Conservation (phyloP, 2,797 vertebrate species). For the Chrosomus eos region DNA sequence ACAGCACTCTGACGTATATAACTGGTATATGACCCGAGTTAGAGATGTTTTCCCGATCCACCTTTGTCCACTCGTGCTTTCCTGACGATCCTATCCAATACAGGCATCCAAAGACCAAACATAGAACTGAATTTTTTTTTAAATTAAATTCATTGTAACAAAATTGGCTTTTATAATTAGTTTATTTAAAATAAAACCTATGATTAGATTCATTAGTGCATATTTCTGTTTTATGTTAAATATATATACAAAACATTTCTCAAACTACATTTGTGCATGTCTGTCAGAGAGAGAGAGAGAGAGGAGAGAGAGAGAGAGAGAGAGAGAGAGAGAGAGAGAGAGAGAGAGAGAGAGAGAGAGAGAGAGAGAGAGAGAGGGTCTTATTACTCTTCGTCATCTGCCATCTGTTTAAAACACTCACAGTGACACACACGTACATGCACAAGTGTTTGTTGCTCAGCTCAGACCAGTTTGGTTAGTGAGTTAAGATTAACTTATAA, state of each 20-base stretch:
- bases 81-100: too few species aligned
- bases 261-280: slow-evolving; percentile 19
- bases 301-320: slow-evolving; percentile 19
- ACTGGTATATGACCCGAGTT: too few species aligned
- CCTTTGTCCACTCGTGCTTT: too few species aligned
- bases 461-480: background rate
- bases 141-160: too few species aligned
- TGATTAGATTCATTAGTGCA: too few species aligned
- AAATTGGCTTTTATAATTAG: too few species aligned
- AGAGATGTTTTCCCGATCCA: too few species aligned
- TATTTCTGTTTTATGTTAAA: too few species aligned
- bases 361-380: slow-evolving; percentile 60
- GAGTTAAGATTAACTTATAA: background rate
- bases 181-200: too few species aligned
- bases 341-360: slow-evolving; percentile 27
- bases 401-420: slow-evolving; percentile 74
- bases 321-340: slow-evolving; percentile 10
- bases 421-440: slow-evolving; percentile 62
- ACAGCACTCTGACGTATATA: too few species aligned
- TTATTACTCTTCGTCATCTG: slow-evolving; percentile 79
- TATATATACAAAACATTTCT: background rate
- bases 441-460: slow-evolving; percentile 48
- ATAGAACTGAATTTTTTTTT: too few species aligned
- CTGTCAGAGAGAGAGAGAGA: slow-evolving; percentile 15
- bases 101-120: too few species aligned